phyloP scores from a whole-genome alignment of 2,797 vertebrate species.

The Dryobates pubescens region DNA sequence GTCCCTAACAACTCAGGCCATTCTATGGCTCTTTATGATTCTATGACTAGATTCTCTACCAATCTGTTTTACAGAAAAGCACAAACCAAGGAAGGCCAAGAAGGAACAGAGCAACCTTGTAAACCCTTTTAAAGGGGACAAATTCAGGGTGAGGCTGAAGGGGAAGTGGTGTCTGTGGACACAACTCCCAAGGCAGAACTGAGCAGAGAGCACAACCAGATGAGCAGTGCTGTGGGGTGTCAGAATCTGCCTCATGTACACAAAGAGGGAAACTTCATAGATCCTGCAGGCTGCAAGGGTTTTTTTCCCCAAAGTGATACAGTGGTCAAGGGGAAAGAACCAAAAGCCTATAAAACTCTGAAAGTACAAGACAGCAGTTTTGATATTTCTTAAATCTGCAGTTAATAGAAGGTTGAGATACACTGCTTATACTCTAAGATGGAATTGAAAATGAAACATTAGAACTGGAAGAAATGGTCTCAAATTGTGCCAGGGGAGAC shows the following conservation, averaged over 20 bases:
- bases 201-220: neutral
- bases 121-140: neutral
- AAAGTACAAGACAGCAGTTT: neutral
- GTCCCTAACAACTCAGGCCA: too few species aligned
- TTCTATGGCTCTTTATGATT: too few species aligned
- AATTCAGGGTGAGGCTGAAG: neutral
- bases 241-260: neutral
- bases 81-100: neutral
- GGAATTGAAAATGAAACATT: neutral
- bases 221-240: rapidly evolving
- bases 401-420: neutral
- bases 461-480: neutral
- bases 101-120: neutral
- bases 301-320: neutral
- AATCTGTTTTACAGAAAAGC: neutral
- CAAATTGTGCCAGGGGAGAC: too few species aligned
- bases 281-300: neutral
- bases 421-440: neutral
- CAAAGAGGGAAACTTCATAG: rapidly evolving
- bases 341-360: neutral
- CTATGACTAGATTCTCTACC: neutral
- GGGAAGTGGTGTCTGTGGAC: neutral
- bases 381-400: neutral
- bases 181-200: neutral
- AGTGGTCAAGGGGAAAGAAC: neutral